Evolutionary conservation across 2,888 invertebrate genomes (phyloP), one percentile per base, ranked within the genome.

Genomic region (Schizaphis graminum): DNA sequence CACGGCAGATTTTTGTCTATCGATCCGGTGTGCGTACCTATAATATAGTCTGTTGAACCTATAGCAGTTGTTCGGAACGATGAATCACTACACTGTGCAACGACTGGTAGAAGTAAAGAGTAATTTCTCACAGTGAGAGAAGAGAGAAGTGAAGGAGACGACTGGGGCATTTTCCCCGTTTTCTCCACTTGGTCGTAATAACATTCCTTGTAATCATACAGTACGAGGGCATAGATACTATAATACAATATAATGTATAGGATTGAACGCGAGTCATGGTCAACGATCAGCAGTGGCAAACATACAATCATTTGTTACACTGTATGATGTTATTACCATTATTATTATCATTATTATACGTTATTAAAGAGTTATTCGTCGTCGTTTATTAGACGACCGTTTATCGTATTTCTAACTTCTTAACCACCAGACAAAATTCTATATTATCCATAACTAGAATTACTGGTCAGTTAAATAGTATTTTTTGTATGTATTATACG

Each of bases 131-230:
- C 44, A 13, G 13, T 41, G 44, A 44, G 13, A 85, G 44, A 44
- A 85, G 41, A 44, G 13, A 85, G 44, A 44, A 85, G 41, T 11
- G 21, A 24, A n/a, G n/a, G 49, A n/a, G 57, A 57, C 41, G 89
- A n/a, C 56, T 57, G 49, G 44, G 90, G 49, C 35, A 77, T 44
- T 47, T 92, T 92, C 61, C 61, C 57, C 28, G 56, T 91, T 91
- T 49, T 91, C 91, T 91, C 7, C 77, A 53, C 77, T 77, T 35
- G 84, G 28, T 53, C 53, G 44, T 41, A 57, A 56, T n/a, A 86
- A 86, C 57, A 49, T 92, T 87, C 87, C 87, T 28, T 13, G 92
- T 87, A 92, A 92, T 92, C 92, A 87, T 92, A 92, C 92, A 35
- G 61, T 86, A 86, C 86, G 47, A 84, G 13, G 16, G 47, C 61